Evolutionary conservation across 2,113 vertebrate species (phyloP).

Genomic region (Sphyrna mokarran): DNA sequence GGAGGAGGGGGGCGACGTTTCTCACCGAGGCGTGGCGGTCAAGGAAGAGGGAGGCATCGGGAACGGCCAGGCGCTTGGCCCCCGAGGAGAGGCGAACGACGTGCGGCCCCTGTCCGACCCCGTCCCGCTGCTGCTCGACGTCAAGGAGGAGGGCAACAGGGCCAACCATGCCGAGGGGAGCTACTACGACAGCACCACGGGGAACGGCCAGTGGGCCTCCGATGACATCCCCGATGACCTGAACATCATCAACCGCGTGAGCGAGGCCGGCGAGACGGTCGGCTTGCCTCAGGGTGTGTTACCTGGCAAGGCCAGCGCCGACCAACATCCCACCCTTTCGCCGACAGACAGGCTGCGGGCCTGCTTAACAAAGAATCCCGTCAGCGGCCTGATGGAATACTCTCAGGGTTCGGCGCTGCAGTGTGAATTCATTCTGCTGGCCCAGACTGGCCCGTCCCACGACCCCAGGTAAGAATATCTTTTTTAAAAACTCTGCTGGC

Average conservation of each 20-base stretch:
- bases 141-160: background rate
- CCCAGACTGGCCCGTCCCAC: constrained; percentile 82
- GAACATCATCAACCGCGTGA: constrained; percentile 62
- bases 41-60: background rate
- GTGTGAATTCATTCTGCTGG: constrained; percentile 82
- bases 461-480: constrained; percentile 75
- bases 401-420: constrained; percentile 79
- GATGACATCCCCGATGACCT: constrained; percentile 84
- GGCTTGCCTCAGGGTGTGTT: constrained; percentile 5
- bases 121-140: constrained; percentile 12
- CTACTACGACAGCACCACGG: constrained; percentile 49
- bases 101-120: accelerated
- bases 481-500: no score
- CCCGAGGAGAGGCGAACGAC: accelerated
- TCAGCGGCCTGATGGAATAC: constrained; percentile 86
- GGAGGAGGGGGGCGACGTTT: background rate
- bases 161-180: background rate
- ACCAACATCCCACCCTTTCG: background rate
- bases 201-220: constrained; percentile 68
- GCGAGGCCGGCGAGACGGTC: constrained; percentile 47
- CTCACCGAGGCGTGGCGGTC: accelerated
- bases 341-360: constrained; percentile 62
- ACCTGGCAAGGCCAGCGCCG: background rate
- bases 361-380: constrained; percentile 84
- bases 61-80: constrained; percentile 41